Conservation (phyloP, 1,140 invertebrate genomes). For the Sweltsa coloradensis region DNA sequence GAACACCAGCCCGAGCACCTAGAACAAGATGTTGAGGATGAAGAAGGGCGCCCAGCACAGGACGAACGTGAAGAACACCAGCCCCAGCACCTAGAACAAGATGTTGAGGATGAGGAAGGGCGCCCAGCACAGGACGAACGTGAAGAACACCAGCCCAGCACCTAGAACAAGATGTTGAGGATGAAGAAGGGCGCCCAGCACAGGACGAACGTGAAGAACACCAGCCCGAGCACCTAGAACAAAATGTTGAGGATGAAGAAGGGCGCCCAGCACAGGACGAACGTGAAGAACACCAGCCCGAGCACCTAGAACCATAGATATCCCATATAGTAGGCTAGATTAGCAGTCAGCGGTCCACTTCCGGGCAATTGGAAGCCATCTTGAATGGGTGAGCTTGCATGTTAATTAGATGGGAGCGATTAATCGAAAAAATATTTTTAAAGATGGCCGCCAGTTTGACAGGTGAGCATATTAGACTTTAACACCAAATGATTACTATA, state of each 20-base stretch:
- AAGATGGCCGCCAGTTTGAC: too few relatives aligned
- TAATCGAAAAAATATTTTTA: too few relatives aligned
- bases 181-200: constrained; percentile 87
- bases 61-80: constrained; percentile 85
- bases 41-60: constrained; percentile 87
- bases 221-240: constrained; percentile 68
- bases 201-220: constrained; percentile 82
- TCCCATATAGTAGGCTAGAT: constrained; percentile 67
- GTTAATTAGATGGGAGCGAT: too few relatives aligned
- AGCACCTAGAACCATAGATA: constrained; percentile 73
- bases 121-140: constrained; percentile 81
- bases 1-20: constrained; percentile 74
- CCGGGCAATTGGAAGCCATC: too few relatives aligned
- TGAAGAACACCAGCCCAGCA: constrained; percentile 80
- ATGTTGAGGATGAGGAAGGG: constrained; percentile 84
- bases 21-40: constrained; percentile 70
- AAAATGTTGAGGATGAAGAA: constrained; percentile 80
- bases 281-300: constrained; percentile 79
- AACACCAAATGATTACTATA: too few relatives aligned
- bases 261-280: constrained; percentile 81
- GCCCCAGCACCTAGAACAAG: constrained; percentile 63
- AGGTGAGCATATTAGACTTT: too few relatives aligned
- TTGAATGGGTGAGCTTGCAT: too few relatives aligned
- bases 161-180: constrained; percentile 70
- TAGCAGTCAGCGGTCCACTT: constrained; percentile 51